phyloP scores from a whole-genome alignment of 2,113 vertebrate genomes.

The Syrrhaptes paradoxus region DNA sequence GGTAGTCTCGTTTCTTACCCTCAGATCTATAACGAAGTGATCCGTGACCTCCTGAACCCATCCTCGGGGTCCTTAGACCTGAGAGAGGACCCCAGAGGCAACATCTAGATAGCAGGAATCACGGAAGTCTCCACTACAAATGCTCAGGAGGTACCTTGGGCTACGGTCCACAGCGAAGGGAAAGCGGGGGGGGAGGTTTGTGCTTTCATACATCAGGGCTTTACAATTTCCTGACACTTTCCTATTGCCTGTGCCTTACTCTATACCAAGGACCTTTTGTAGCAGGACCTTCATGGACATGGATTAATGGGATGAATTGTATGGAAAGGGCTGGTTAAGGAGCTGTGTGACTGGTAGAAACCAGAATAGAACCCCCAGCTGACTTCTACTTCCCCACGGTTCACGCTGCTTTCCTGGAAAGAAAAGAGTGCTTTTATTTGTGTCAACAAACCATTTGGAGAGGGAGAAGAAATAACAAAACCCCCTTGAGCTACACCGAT shows the following conservation, averaged over 20 bases:
- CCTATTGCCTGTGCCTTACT: not conserved
- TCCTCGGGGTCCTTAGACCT: conserved; percentile 74
- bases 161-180: not conserved
- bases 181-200: not conserved
- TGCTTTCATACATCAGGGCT: not conserved
- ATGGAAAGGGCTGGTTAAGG: not conserved
- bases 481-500: not conserved
- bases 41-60: conserved; percentile 78
- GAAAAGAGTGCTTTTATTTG: not conserved
- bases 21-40: conserved; percentile 79
- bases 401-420: not conserved
- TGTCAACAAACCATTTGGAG: not conserved
- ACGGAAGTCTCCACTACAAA: conserved; percentile 74
- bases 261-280: not conserved
- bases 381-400: not conserved
- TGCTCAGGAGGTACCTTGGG: conserved; percentile 72
- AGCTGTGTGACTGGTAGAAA: not conserved
- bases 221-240: not conserved
- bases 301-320: too few species aligned
- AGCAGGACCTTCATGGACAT: not conserved
- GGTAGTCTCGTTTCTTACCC: not conserved
- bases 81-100: conserved; percentile 74
- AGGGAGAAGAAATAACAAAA: not conserved
- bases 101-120: conserved; percentile 75
- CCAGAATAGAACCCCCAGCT: not conserved